These are phyloP conservation scores for Coturnix japonica DNA, from an alignment of 2,113 vertebrate species.

Conservation along the genomic window DNA sequence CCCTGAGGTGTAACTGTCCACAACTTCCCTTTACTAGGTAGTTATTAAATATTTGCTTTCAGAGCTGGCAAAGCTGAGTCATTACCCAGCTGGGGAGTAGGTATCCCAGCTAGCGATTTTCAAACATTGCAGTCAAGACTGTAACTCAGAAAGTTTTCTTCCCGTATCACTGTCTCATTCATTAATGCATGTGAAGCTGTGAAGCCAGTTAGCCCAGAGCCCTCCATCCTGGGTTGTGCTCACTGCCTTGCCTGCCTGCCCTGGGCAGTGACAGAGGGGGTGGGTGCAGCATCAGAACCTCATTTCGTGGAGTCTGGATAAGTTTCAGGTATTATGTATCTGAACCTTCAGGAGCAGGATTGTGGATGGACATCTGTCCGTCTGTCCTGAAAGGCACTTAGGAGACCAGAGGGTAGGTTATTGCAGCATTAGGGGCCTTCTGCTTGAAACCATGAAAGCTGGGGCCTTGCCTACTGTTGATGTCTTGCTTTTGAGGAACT, in stretches of 20 bases:
- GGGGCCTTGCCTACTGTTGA: background rate
- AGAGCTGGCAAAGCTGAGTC: background rate
- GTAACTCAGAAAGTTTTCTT: background rate
- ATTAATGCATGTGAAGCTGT: background rate
- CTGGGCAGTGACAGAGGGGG: background rate
- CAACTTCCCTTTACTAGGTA: conserved; percentile 7
- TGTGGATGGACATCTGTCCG: background rate
- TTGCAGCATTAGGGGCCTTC: background rate
- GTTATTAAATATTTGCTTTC: conserved; percentile 28
- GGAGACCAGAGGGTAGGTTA: background rate
- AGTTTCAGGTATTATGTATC: background rate
- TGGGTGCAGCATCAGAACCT: background rate
- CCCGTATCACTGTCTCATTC: background rate
- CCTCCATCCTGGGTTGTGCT: background rate
- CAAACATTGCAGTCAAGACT: background rate
- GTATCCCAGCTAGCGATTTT: conserved; percentile 20
- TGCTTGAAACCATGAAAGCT: background rate
- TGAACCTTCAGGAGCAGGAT: background rate
- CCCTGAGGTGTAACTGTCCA: background rate
- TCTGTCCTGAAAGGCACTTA: background rate
- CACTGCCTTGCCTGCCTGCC: background rate
- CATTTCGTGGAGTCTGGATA: background rate
- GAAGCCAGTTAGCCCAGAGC: background rate
- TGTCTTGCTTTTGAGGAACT: background rate
- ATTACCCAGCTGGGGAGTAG: background rate